Evolutionary conservation across 2,888 invertebrate species (phyloP), one percentile per base, ranked within the genome.

Genomic region (Chloroclysta siterata): DNA sequence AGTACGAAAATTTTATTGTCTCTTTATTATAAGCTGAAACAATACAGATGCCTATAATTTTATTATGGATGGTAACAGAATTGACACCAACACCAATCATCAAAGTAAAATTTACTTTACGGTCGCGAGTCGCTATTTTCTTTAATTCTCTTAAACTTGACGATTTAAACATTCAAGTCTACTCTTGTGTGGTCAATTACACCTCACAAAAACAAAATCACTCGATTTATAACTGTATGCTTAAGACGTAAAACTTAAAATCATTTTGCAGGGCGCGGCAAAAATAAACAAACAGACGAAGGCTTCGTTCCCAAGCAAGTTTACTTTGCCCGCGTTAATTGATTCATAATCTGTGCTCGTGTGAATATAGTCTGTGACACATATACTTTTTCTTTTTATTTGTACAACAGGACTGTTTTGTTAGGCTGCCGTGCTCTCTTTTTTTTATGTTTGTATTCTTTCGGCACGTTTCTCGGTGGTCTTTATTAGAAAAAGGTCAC

Each of bases 271-370:
- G 17, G 15, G 33, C 39, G 53, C 58, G 47, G 52, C 52, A 39
- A 65, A 65, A 65, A 65, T 61, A 84, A 79, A 73, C 72, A 78
- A 73, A 69, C 67, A 77, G 68, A 75, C 73, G 70, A 72, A 68
- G 69, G 73, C 54, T 61, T 79, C 59, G 68, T 72, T 88, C 87
- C 84, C 88, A 86, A 81, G 78, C 63, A 63, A 79, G 84, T 87
- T 86, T 83, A 82, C 75, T 84, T 74, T 81, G 77, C 68, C 75
- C 78, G 82, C 83, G 88, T 84, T 89, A 88, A 89, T 89, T 89
- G 86, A 81, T 77, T 75, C 80, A 77, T 87, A 84, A 87, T 88
- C 82, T 84, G 81, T 81, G 77, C 76, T 79, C 82, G 86, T 85
- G 88, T 86, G 87, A 87, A 87, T 83, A 78, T 72, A 71, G 64